Percentiles rank a stretch among this genome's conserved stretches.
Conservation (phyloP, 2,888 invertebrate species). For the Meloe dianella region DNA sequence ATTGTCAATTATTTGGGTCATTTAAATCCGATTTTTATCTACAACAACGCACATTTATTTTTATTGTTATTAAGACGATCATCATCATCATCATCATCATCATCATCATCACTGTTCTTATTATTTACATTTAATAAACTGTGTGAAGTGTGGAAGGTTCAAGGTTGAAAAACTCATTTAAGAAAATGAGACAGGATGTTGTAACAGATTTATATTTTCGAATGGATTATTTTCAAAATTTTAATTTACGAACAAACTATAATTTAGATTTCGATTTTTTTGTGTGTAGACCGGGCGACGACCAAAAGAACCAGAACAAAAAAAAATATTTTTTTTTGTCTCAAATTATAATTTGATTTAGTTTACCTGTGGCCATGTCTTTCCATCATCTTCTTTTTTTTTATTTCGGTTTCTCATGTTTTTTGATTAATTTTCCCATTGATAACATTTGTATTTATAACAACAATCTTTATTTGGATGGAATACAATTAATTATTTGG, state of each 20-base stretch:
- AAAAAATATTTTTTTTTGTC: neutral
- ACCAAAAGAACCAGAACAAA: neutral
- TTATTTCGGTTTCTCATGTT: no score
- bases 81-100: neutral
- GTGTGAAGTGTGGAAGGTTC: conserved; percentile 1
- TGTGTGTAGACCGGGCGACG: neutral
- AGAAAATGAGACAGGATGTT: conserved; percentile 13
- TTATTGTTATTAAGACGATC: neutral
- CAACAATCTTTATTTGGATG: neutral
- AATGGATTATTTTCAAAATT: conserved; percentile 1
- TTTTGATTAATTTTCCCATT: neutral
- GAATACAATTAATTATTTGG: neutral
- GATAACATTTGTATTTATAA: neutral
- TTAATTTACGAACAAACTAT: conserved; percentile 3
- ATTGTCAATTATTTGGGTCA: neutral
- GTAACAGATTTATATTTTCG: conserved; percentile 7
- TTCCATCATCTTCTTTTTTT: neutral
- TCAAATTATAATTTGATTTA: neutral
- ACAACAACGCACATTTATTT: no score
- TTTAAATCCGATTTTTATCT: neutral
- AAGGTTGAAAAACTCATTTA: conserved; percentile 7
- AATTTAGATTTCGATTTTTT: neutral
- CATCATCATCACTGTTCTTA: neutral
- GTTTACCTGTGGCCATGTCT: neutral
- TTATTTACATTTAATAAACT: neutral